phyloP scores from a whole-genome alignment of 2,797 vertebrate species.

The Phylloscopus collybita region DNA sequence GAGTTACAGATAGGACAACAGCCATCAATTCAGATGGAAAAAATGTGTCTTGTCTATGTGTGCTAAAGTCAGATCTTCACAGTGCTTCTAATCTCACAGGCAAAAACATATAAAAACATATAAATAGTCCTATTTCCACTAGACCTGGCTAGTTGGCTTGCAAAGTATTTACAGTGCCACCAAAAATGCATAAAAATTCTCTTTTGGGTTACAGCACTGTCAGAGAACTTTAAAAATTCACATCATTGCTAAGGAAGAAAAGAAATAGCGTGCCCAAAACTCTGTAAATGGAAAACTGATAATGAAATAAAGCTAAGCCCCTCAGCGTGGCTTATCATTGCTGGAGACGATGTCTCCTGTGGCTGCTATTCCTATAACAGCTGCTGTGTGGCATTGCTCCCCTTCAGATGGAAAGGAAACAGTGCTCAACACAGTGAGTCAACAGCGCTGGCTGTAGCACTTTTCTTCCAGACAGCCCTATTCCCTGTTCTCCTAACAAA shows the following conservation, averaged over 20 bases:
- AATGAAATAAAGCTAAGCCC: neutral
- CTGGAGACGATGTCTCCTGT: conserved; percentile 15
- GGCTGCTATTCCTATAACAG: conserved; percentile 78
- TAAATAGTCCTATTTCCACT: neutral
- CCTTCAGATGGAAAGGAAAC: conserved; percentile 73
- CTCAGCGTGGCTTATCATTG: neutral
- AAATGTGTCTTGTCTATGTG: neutral
- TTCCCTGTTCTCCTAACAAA: conserved; percentile 73
- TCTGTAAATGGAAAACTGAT: neutral
- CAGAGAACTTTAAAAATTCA: neutral
- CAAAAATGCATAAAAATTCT: neutral
- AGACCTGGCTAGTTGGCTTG: accelerated
- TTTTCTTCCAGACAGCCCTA: conserved; percentile 56
- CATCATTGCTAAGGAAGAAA: neutral
- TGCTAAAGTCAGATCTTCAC: neutral
- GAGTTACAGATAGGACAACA: neutral
- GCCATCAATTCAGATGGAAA: neutral
- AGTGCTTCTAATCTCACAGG: neutral
- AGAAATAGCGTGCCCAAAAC: neutral
- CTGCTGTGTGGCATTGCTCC: conserved; percentile 83
- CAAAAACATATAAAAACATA: neutral
- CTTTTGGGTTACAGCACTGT: accelerated
- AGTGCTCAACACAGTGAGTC: neutral
- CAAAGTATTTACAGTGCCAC: neutral
- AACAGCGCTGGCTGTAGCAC: neutral